A percentile compares a stretch with the other conserved stretches of the same genome.
These are phyloP conservation scores for Scomberomorus guttatus DNA, from an alignment of 2,797 vertebrate species.

Conservation along the genomic window DNA sequence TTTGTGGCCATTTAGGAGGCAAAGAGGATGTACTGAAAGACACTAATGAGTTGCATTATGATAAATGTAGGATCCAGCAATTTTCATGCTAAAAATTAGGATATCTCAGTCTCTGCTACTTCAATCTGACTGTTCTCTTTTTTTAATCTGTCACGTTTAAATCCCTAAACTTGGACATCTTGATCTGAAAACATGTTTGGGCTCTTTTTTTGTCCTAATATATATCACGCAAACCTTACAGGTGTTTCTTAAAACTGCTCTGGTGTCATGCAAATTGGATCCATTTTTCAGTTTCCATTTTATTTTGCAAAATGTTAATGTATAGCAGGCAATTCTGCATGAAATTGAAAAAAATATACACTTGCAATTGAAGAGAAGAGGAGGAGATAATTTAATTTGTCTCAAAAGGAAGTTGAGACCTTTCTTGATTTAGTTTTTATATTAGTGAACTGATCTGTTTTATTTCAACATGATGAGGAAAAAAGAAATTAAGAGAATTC, in stretches of 20 bases:
- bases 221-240: background rate
- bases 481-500: background rate
- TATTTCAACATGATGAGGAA: background rate
- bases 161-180: background rate
- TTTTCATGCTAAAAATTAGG: background rate
- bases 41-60: conserved; percentile 10
- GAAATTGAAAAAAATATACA: too few species aligned
- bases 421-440: background rate
- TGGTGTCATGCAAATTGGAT: background rate
- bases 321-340: background rate
- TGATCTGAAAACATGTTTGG: background rate
- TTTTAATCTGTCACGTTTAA: background rate
- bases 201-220: background rate
- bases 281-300: background rate
- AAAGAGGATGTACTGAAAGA: background rate
- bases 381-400: background rate
- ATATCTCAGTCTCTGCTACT: background rate
- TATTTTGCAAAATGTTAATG: background rate
- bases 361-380: background rate
- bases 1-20: background rate
- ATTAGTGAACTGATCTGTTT: background rate
- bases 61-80: conserved; percentile 25
- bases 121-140: background rate
- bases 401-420: background rate
- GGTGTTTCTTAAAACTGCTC: background rate